Conservation (phyloP, 2,113 vertebrate genomes). For the Apteryx owenii region DNA sequence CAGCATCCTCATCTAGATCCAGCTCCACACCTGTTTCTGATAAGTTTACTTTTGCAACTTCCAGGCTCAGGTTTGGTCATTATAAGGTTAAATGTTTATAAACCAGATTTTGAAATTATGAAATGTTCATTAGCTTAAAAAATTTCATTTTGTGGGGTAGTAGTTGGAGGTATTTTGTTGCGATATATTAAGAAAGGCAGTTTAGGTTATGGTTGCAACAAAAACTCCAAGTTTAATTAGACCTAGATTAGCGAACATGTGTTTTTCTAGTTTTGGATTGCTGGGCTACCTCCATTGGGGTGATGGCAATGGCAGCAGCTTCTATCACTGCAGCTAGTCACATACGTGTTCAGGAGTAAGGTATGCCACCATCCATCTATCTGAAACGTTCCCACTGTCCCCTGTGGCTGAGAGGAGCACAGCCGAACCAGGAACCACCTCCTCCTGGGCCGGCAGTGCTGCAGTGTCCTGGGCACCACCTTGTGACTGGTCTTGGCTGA, state of each 20-base stretch:
- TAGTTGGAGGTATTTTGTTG: neutral
- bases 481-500: neutral
- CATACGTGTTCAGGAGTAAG: fast-evolving
- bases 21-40: neutral
- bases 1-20: neutral
- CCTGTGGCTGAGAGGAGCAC: fast-evolving
- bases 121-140: neutral
- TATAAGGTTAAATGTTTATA: neutral
- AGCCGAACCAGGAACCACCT: fast-evolving
- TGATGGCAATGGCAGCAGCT: neutral
- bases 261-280: neutral
- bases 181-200: fast-evolving
- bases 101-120: neutral
- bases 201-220: neutral
- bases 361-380: neutral
- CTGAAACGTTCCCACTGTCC: neutral
- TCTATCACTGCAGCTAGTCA: fast-evolving
- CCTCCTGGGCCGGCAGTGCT: neutral
- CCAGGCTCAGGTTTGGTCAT: neutral
- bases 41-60: neutral
- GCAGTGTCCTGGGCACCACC: neutral
- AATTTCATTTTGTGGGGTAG: neutral
- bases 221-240: neutral
- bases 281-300: neutral
- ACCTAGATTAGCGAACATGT: neutral